phyloP scores from a whole-genome alignment of 2,113 vertebrate species.

The Anoplopoma fimbria region DNA sequence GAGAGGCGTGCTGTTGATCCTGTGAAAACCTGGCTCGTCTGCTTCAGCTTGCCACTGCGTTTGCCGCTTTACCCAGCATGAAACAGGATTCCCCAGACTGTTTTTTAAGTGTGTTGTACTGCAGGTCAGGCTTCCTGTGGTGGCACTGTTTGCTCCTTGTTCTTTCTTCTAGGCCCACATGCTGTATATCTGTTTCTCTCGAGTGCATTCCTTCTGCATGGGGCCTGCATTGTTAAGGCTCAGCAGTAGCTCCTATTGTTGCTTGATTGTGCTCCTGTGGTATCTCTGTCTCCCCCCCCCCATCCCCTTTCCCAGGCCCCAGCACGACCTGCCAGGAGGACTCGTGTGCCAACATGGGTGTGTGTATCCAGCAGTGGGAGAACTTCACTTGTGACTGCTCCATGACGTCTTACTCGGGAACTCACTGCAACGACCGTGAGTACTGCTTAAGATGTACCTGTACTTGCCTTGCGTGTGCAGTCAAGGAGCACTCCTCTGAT shows the following conservation, averaged over 20 bases:
- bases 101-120: constrained; percentile 34
- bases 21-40: constrained; percentile 27
- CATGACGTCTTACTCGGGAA: constrained; percentile 97
- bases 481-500: constrained; percentile 11
- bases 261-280: constrained; percentile 48
- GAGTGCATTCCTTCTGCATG: constrained; percentile 72
- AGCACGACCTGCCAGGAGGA: constrained; percentile 98
- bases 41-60: neutral
- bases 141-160: constrained; percentile 67
- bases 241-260: constrained; percentile 15
- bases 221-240: constrained; percentile 47
- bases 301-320: constrained; percentile 82
- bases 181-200: constrained; percentile 29
- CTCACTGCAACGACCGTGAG: constrained; percentile 98
- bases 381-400: constrained; percentile 97
- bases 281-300: neutral
- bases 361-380: constrained; percentile 99
- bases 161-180: constrained; percentile 54
- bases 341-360: constrained; percentile 96
- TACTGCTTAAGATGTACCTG: constrained; percentile 52
- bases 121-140: constrained; percentile 60
- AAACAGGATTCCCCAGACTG: constrained; percentile 38
- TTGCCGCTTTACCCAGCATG: constrained; percentile 32
- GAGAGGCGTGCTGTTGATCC: constrained; percentile 24
- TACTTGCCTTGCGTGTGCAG: neutral